phyloP scores from a whole-genome alignment of 2,797 vertebrate species.

The Coilia nasus region DNA sequence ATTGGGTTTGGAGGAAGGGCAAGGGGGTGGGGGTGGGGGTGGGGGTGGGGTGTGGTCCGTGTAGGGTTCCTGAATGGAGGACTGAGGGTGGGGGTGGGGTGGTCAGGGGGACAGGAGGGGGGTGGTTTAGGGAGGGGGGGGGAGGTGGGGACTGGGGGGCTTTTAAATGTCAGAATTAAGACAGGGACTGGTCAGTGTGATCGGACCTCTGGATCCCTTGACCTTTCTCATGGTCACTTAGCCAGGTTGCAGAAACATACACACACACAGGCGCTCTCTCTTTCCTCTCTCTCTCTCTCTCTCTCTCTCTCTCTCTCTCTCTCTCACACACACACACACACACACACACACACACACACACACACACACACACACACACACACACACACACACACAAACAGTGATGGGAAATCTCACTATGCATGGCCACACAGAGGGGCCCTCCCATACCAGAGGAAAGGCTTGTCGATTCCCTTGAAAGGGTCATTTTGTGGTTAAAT shows the following conservation, averaged over 20 bases:
- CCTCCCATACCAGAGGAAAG: neutral
- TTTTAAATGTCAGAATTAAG: constrained; percentile 41
- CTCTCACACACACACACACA: constrained; percentile 3
- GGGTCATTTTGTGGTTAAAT: constrained; percentile 13
- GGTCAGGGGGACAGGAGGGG: constrained; percentile 50
- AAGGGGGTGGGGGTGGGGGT: constrained; percentile 28
- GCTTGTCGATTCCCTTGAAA: constrained; percentile 2
- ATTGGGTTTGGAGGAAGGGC: constrained; percentile 71
- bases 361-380: constrained; percentile 27
- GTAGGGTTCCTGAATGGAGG: constrained; percentile 59
- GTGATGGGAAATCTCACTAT: neutral
- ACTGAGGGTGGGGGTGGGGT: neutral
- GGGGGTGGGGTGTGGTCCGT: constrained; percentile 35
- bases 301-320: no score
- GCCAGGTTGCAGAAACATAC: constrained; percentile 30
- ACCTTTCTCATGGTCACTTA: constrained; percentile 46
- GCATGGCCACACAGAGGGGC: constrained; percentile 8
- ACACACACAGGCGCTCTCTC: no score
- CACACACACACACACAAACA: constrained; percentile 21
- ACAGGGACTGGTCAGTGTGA: constrained; percentile 37
- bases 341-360: constrained; percentile 31
- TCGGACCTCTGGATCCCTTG: constrained; percentile 47
- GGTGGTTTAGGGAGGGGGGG: constrained; percentile 26
- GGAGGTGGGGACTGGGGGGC: constrained; percentile 15
- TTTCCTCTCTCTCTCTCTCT: no score